These are phyloP conservation scores for Philotrypesis tridentata DNA, from an alignment of 1,140 invertebrate species.

Conservation along the genomic window DNA sequence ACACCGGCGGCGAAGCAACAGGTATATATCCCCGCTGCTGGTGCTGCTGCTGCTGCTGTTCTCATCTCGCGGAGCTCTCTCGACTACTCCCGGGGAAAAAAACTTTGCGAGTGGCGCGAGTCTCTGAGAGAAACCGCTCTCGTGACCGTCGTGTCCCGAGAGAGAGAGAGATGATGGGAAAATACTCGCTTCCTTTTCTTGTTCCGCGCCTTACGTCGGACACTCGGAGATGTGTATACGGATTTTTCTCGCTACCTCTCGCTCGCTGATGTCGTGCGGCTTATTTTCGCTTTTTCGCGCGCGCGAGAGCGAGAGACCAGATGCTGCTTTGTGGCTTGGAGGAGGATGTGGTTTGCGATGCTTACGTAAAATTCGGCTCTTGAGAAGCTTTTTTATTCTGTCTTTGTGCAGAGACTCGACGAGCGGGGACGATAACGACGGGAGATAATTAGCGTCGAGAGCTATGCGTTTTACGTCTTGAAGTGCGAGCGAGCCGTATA, in stretches of 20 bases:
- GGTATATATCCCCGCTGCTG: not conserved
- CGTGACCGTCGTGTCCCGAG: conserved; percentile 3
- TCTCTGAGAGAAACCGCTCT: not conserved
- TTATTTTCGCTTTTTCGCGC: not conserved
- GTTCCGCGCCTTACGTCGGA: too few relatives aligned
- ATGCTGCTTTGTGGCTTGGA: too few relatives aligned
- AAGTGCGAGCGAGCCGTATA: too few relatives aligned
- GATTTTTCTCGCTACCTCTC: not conserved
- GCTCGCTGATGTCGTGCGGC: too few relatives aligned
- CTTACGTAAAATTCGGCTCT: not conserved
- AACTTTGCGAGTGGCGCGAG: conserved; percentile 1
- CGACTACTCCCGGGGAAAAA: not conserved
- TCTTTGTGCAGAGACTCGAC: too few relatives aligned
- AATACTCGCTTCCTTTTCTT: not conserved
- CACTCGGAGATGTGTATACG: not conserved
- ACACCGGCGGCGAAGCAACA: not conserved
- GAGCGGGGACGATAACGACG: too few relatives aligned
- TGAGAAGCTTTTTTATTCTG: too few relatives aligned
- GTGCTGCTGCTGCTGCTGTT: conserved; percentile 54
- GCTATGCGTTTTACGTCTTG: too few relatives aligned
- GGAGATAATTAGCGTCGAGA: too few relatives aligned
- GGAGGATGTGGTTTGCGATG: not conserved
- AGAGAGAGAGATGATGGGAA: not conserved
- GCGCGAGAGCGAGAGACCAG: too few relatives aligned
- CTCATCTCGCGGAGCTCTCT: conserved; percentile 56